These are phyloP conservation scores for Heterotilapia buettikoferi DNA, from an alignment of 2,113 vertebrate species.

Conservation along the genomic window DNA sequence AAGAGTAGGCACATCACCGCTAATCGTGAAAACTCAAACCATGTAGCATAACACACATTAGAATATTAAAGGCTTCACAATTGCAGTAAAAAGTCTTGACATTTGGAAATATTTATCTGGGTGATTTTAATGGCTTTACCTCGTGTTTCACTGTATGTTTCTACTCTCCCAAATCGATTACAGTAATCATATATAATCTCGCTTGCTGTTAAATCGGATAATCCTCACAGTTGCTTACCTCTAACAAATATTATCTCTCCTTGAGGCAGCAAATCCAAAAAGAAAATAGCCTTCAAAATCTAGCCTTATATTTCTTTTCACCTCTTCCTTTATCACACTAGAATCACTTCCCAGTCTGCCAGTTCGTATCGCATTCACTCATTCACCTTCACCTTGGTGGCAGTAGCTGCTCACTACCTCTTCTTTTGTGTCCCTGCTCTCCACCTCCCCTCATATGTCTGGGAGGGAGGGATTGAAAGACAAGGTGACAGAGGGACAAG, in stretches of 20 bases:
- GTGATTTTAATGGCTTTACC: neutral
- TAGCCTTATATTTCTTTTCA: neutral
- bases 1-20: neutral
- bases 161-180: neutral
- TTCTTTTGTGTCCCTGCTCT: neutral
- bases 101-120: neutral
- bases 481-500: constrained; percentile 40
- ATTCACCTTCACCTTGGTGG: constrained; percentile 26
- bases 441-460: constrained; percentile 8
- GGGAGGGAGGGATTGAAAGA: constrained; percentile 36
- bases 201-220: constrained; percentile 38
- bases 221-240: constrained; percentile 60
- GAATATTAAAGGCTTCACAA: neutral
- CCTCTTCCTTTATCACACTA: neutral
- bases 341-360: constrained; percentile 16
- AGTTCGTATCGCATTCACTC: constrained; percentile 12
- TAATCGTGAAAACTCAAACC: neutral
- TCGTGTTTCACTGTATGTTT: neutral
- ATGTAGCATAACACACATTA: neutral
- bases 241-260: constrained; percentile 35
- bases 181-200: constrained; percentile 34
- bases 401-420: constrained; percentile 8
- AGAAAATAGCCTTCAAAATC: constrained; percentile 8
- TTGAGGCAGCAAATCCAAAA: constrained; percentile 17
- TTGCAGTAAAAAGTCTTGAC: neutral